Evolutionary conservation across 1,140 invertebrate species (phyloP), one percentile per base, ranked within the genome.

Genomic region (Pogonognathellus flavescens): DNA sequence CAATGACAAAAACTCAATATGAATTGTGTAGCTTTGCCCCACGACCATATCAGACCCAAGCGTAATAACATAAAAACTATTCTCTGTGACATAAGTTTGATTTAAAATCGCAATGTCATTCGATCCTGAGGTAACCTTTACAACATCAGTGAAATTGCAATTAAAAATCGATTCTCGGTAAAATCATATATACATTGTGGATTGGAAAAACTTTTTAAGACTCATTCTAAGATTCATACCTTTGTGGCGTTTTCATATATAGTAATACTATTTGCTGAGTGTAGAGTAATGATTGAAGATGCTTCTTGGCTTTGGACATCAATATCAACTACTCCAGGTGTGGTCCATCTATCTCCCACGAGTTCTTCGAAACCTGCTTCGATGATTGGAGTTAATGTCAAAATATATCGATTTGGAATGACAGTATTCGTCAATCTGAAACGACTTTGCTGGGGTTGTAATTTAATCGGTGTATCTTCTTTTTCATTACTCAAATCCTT

Each of bases 21-120:
- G 90, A 66, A 97, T 90, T 13, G 93, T 90, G 90, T 76, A 76
- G 70, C 1, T 76, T 41, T 41, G 70, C 1, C 49, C 49, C 22
- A 76, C 70, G 1, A 2, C 1, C 7, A 76, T 10, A 11, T 11
- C 0, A 1, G 22, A 6, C n/a, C 14, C 9, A n/a, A 76, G 25
- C 1, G 4, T 76, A 4, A 76, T 76, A n/a, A 49, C 10, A 20
- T 25, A 50, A 41, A 76, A 41, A 8, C 7, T 8, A 2, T 41
- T 41, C 1, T 31, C 70, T 25, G 31, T 20, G 41, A 4, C 31
- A 13, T 49, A 50, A 53, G 5, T 20, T 62, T 62, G 59, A 62
- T 20, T 9, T 9, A 18, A 13, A 62, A 62, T 18, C 18, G 3
- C 3, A 18, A 62, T 13, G 9, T n/a, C 3, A n/a, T 62, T n/a